These are phyloP conservation scores for Zhengitettix transpicula DNA, from an alignment of 2,888 invertebrate genomes.

Conservation along the genomic window DNA sequence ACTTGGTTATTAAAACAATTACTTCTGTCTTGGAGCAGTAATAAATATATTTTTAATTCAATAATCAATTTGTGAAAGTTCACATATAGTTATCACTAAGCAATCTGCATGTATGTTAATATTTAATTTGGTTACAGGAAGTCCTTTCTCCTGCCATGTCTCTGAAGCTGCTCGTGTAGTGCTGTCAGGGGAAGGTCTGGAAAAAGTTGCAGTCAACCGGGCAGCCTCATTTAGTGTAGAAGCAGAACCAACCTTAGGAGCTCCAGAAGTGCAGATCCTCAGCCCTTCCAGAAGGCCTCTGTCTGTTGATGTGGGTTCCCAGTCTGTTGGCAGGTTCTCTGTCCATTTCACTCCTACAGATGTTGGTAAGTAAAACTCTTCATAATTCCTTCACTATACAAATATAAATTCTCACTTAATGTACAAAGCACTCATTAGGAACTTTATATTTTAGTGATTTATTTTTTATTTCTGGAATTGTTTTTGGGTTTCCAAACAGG, in stretches of 20 bases:
- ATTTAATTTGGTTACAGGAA: constrained; percentile 33
- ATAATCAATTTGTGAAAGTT: too few relatives aligned
- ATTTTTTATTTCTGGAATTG: too few relatives aligned
- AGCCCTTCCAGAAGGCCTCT: constrained; percentile 56
- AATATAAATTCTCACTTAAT: too few relatives aligned
- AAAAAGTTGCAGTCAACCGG: constrained; percentile 67
- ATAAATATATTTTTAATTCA: too few relatives aligned
- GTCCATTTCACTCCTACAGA: constrained; percentile 64
- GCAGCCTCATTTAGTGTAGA: constrained; percentile 74
- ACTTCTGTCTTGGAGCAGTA: too few relatives aligned
- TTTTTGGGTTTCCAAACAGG: too few relatives aligned
- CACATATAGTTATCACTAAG: too few relatives aligned
- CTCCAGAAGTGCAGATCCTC: constrained; percentile 62
- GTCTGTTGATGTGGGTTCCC: constrained; percentile 36
- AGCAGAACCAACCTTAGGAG: constrained; percentile 49
- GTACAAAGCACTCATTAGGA: too few relatives aligned
- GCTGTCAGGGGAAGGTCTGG: constrained; percentile 62
- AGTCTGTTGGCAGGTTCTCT: constrained; percentile 17
- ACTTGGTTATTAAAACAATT: too few relatives aligned
- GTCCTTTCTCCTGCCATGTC: constrained; percentile 65
- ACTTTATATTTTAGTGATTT: too few relatives aligned
- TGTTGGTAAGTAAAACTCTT: constrained; percentile 41
- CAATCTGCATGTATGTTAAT: background rate
- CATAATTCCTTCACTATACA: too few relatives aligned
- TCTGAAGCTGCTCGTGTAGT: constrained; percentile 72